Evolutionary conservation across 2,113 vertebrate species (phyloP).

Genomic region (Ornithorhynchus anatinus): DNA sequence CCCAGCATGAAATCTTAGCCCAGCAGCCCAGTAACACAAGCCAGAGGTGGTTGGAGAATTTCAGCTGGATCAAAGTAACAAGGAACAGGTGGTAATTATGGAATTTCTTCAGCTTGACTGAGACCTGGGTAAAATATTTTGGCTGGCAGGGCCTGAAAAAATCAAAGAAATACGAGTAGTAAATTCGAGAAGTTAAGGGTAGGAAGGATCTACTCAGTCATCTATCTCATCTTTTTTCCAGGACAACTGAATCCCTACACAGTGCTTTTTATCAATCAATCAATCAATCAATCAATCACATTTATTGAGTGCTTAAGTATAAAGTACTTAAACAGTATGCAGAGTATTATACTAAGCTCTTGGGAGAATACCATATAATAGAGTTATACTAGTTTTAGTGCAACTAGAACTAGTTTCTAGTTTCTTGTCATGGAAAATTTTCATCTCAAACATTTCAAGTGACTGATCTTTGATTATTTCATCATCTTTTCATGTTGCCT

Average conservation of each 20-base stretch:
- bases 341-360: too few relatives aligned
- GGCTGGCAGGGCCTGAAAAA: not conserved
- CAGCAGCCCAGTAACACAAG: not conserved
- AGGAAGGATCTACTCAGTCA: not conserved
- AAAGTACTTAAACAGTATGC: too few relatives aligned
- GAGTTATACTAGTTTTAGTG: too few relatives aligned
- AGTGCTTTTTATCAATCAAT: not conserved
- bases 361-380: too few relatives aligned
- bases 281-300: too few relatives aligned
- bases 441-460: too few relatives aligned
- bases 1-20: not conserved
- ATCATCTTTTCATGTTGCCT: too few relatives aligned
- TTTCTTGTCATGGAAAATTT: too few relatives aligned
- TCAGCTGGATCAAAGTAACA: not conserved
- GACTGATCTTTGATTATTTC: too few relatives aligned
- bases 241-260: not conserved
- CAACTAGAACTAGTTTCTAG: too few relatives aligned
- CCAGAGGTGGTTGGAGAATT: not conserved
- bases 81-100: not conserved
- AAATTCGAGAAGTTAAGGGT: not conserved
- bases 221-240: slow-evolving; percentile 3
- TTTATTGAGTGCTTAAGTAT: too few relatives aligned
- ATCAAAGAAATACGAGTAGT: not conserved
- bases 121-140: not conserved
- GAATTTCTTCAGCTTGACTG: slow-evolving; percentile 8